phyloP scores from a whole-genome alignment of 1,140 invertebrate species.

The Chlorops oryzae region DNA sequence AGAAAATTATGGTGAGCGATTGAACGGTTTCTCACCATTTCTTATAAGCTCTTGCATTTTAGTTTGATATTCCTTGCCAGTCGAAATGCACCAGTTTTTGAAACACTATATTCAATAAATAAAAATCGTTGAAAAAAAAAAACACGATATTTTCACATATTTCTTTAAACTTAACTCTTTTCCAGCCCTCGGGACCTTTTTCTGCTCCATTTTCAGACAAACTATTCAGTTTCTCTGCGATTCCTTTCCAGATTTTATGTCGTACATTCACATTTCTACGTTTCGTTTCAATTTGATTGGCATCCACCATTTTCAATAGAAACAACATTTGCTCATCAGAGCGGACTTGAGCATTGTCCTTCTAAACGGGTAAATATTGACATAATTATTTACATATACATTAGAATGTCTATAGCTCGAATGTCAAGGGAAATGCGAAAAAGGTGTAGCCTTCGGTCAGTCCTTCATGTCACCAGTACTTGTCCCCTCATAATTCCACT shows the following conservation, averaged over 20 bases:
- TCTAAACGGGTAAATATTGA: no score
- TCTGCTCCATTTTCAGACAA: conserved; percentile 7
- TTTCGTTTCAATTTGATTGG: conserved; percentile 1
- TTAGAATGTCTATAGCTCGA: no score
- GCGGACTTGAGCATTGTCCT: no score
- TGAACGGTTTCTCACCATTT: conserved; percentile 5
- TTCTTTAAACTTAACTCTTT: conserved; percentile 7
- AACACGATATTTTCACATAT: no score
- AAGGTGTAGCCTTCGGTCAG: no score
- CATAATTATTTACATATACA: no score
- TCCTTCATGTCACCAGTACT: no score
- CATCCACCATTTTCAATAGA: conserved; percentile 5
- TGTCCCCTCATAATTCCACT: no score
- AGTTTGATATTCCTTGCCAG: background rate
- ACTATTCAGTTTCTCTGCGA: conserved; percentile 5
- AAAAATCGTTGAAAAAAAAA: no score
- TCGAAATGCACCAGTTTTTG: conserved; percentile 2
- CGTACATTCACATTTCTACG: conserved; percentile 2
- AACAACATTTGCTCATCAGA: conserved; percentile 4
- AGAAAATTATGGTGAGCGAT: background rate
- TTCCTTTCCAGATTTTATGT: conserved; percentile 5
- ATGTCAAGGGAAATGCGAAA: no score
- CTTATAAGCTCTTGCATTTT: background rate
- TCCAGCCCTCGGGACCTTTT: conserved; percentile 8
- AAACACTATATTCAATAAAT: no score